phyloP scores from a whole-genome alignment of 2,797 vertebrate genomes.

The Pelobates cultripes region DNA sequence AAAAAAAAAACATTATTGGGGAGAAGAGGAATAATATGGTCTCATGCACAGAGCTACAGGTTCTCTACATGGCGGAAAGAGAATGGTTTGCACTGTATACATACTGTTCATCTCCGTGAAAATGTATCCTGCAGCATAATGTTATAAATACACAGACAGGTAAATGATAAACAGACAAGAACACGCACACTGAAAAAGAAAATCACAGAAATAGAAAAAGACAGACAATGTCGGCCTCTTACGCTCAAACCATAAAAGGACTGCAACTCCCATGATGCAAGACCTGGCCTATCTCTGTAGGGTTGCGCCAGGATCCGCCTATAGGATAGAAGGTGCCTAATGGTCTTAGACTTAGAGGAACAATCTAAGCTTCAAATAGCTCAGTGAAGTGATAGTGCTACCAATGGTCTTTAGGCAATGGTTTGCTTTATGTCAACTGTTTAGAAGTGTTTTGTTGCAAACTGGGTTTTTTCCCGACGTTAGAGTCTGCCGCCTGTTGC shows the following conservation, averaged over 20 bases:
- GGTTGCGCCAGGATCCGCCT: too few relatives aligned
- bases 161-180: slow-evolving; percentile 6
- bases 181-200: neutral
- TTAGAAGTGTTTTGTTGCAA: too few relatives aligned
- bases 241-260: neutral
- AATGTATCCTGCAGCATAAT: slow-evolving; percentile 75
- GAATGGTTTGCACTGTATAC: slow-evolving; percentile 63
- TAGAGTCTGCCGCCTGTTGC: too few relatives aligned
- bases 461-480: too few relatives aligned
- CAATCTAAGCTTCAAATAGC: too few relatives aligned
- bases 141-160: slow-evolving; percentile 64
- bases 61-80: slow-evolving; percentile 57
- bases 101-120: slow-evolving; percentile 74
- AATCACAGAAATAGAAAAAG: too few relatives aligned
- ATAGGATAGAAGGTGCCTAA: too few relatives aligned
- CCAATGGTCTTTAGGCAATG: too few relatives aligned
- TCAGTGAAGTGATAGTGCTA: too few relatives aligned
- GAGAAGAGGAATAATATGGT: slow-evolving; percentile 32
- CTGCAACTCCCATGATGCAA: neutral
- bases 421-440: too few relatives aligned
- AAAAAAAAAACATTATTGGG: neutral
- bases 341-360: too few relatives aligned
- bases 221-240: neutral
- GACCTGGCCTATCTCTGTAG: too few relatives aligned
- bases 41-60: slow-evolving; percentile 61